Evolutionary conservation across 2,888 invertebrate genomes (phyloP).

Genomic region (Ypsolopha sequella): DNA sequence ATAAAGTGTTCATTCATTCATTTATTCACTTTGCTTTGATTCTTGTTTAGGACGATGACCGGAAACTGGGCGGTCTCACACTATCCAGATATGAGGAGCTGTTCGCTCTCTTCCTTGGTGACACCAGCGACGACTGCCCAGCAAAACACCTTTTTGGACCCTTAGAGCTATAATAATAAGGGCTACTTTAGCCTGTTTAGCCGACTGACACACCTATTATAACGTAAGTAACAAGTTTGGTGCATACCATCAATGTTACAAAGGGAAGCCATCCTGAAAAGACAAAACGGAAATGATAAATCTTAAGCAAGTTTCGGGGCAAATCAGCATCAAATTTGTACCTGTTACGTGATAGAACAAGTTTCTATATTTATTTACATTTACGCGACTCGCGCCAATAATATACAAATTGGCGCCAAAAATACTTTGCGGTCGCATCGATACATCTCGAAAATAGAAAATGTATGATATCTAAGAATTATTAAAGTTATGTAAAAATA

Average conservation of each 20-base stretch:
- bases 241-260: neutral
- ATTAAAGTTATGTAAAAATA: neutral
- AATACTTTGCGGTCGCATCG: conserved; percentile 27
- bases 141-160: conserved; percentile 87
- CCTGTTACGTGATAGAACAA: neutral
- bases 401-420: conserved; percentile 23
- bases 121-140: conserved; percentile 77
- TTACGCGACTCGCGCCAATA: conserved; percentile 16
- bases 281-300: neutral
- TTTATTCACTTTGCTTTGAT: neutral
- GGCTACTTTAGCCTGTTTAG: conserved; percentile 1
- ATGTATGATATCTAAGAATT: conserved; percentile 5
- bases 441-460: conserved; percentile 15
- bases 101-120: conserved; percentile 85
- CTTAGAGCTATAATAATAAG: conserved; percentile 52
- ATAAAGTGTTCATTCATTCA: too few species aligned
- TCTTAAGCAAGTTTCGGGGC: neutral
- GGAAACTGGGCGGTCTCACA: conserved; percentile 82
- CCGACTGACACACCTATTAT: conserved; percentile 7
- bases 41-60: conserved; percentile 81
- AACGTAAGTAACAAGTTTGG: neutral
- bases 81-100: conserved; percentile 85
- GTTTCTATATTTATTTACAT: conserved; percentile 3
- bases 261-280: neutral
- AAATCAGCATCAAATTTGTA: conserved; percentile 1